These are phyloP conservation scores for Coccyzus lansbergi DNA, from an alignment of 2,797 vertebrate genomes.

Conservation along the genomic window DNA sequence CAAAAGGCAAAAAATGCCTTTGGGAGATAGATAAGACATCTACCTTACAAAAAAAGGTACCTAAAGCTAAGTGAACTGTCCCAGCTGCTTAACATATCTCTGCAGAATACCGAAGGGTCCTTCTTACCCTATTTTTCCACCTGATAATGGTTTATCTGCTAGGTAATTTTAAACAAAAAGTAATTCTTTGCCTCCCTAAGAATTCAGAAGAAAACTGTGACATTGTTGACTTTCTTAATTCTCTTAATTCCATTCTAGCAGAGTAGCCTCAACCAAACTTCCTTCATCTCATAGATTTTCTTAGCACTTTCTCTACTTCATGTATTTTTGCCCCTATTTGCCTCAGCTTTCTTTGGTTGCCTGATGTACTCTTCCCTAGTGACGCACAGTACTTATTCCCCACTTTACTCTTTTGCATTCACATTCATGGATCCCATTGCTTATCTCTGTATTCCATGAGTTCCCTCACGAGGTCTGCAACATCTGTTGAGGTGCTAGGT, in stretches of 20 bases:
- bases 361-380: neutral
- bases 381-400: neutral
- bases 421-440: accelerated
- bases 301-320: neutral
- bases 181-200: neutral
- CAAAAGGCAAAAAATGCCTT: neutral
- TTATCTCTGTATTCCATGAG: neutral
- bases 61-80: neutral
- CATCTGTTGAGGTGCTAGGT: neutral
- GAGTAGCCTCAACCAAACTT: neutral
- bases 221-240: neutral
- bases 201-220: neutral
- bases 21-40: neutral
- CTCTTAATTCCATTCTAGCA: neutral
- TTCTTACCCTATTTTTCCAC: neutral
- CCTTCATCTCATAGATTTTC: neutral
- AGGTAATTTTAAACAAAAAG: neutral
- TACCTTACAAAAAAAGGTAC: neutral
- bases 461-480: neutral
- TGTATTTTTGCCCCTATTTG: neutral
- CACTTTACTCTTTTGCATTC: neutral
- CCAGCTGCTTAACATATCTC: neutral
- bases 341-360: neutral
- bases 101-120: neutral
- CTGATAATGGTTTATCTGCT: neutral